Evolutionary conservation across 2,797 vertebrate species (phyloP), one percentile per base, ranked within the genome.

Genomic region (Periophthalmus magnuspinnatus): DNA sequence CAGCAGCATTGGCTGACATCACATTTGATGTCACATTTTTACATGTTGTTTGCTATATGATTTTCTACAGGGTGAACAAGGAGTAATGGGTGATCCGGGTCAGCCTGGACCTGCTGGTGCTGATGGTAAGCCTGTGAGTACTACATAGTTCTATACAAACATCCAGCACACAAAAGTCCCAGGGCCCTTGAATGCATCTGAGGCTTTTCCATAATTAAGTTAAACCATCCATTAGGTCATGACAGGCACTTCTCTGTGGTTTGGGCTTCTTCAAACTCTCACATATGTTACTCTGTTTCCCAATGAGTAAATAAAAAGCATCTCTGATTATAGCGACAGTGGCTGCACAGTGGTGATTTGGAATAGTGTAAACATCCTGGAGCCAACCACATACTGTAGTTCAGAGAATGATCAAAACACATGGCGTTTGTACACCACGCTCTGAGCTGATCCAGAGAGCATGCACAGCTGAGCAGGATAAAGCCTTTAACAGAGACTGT

Each of bases 71-170:
- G 97, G 97, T 76, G 96, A 96, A 52, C 81, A 87, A 84, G 97
- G 97, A 80, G 90, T 73, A 64, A 73, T 86, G 60, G 97, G 96
- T 58, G 92, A 85, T 75, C 89, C 93, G 74, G 97, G 97, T 81
- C 93, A 93, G 86, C 92, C 94, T 89, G 97, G 97, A 90, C 93
- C 93, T 87, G 87, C 93, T 93, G 97, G 97, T 96, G 95, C 96
- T 97, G 97, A 99, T 95, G 97, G 97, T 99, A 99, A 99, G 97
- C 97, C 97, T 99, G 97, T 99, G 97, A 99, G 97, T 99, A 99
- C 97, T 96, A 94, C 90, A 95, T 89, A 93, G 94, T 96, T 97
- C 95, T 96, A 93, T 94, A 83, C 87, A 92, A 88, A 83, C 78
- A 93, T 82, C 85, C 81, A 79, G 74, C 74, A 79, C 75, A 81